A percentile compares a stretch with the other conserved stretches of the same genome.
phyloP scores from a whole-genome alignment of 1,140 invertebrate genomes.

The Helicoverpa zea region DNA sequence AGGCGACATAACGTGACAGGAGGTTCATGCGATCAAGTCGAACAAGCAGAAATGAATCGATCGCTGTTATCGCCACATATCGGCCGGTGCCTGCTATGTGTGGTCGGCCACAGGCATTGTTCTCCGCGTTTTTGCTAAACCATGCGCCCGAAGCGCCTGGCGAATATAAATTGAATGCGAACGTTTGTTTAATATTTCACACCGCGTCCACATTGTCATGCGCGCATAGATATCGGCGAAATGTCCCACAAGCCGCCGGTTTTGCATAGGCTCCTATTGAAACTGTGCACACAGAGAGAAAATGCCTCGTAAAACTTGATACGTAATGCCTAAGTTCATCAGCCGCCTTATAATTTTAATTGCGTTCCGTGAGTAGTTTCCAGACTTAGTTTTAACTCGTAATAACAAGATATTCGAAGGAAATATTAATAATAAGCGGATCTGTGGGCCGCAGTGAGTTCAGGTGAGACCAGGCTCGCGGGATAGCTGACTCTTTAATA shows the following conservation, averaged over 20 bases:
- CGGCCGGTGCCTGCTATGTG: slow-evolving; percentile 56
- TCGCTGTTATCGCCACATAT: slow-evolving; percentile 66
- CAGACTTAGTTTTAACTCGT: slow-evolving; percentile 14
- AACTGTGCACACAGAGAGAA: neutral
- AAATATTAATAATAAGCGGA: slow-evolving; percentile 61
- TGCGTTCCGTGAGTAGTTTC: slow-evolving; percentile 7
- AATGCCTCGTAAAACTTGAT: neutral
- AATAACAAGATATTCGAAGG: slow-evolving; percentile 48
- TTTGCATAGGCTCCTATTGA: slow-evolving; percentile 25
- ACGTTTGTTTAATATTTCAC: slow-evolving; percentile 73
- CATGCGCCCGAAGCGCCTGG: slow-evolving; percentile 52
- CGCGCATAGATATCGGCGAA: slow-evolving; percentile 33
- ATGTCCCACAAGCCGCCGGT: slow-evolving; percentile 26
- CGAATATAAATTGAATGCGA: slow-evolving; percentile 73
- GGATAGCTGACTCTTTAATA: slow-evolving; percentile 68
- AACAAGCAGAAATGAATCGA: slow-evolving; percentile 63
- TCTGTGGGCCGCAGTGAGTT: slow-evolving; percentile 53
- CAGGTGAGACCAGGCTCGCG: slow-evolving; percentile 61
- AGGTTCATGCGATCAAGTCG: slow-evolving; percentile 55
- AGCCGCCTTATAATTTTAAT: neutral
- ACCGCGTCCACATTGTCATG: slow-evolving; percentile 53
- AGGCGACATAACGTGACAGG: slow-evolving; percentile 66
- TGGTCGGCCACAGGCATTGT: slow-evolving; percentile 66
- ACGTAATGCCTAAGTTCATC: neutral
- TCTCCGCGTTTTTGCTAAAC: slow-evolving; percentile 70